Percentiles rank a stretch among this genome's conserved stretches.
Evolutionary conservation across 2,113 vertebrate genomes (phyloP).

Genomic region (Chrysemys picta): DNA sequence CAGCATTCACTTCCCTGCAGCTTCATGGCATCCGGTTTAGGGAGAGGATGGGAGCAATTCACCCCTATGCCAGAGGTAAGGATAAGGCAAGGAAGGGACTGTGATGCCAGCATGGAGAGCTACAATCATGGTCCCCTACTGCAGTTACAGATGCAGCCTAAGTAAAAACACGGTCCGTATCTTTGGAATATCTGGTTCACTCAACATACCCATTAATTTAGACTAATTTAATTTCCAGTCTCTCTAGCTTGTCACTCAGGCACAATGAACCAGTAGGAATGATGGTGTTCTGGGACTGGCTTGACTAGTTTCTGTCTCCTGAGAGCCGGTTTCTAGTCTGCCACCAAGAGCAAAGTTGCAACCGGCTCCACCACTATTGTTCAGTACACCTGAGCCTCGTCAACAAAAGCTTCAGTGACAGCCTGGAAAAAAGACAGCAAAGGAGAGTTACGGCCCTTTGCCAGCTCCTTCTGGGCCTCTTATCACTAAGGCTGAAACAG

Average conservation of each 20-base stretch:
- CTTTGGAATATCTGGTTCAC: slow-evolving; percentile 33
- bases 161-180: slow-evolving; percentile 5
- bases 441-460: neutral
- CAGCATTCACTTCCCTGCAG: neutral
- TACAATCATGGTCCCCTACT: slow-evolving; percentile 25
- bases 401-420: slow-evolving; percentile 32
- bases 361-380: slow-evolving; percentile 38
- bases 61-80: neutral
- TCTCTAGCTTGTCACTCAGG: slow-evolving; percentile 68
- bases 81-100: neutral
- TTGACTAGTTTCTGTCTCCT: slow-evolving; percentile 44
- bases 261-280: slow-evolving; percentile 56
- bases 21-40: neutral
- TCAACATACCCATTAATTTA: slow-evolving; percentile 68
- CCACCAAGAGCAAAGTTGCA: neutral
- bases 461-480: slow-evolving; percentile 8
- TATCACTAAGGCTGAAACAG: neutral
- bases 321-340: slow-evolving; percentile 47
- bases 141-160: slow-evolving; percentile 22
- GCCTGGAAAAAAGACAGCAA: neutral
- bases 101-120: neutral
- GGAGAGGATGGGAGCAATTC: neutral
- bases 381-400: slow-evolving; percentile 52
- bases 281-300: slow-evolving; percentile 57
- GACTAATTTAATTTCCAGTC: slow-evolving; percentile 73